Conservation (phyloP, 92 coral and sea anemone species). For the Phenganax marumi region DNA sequence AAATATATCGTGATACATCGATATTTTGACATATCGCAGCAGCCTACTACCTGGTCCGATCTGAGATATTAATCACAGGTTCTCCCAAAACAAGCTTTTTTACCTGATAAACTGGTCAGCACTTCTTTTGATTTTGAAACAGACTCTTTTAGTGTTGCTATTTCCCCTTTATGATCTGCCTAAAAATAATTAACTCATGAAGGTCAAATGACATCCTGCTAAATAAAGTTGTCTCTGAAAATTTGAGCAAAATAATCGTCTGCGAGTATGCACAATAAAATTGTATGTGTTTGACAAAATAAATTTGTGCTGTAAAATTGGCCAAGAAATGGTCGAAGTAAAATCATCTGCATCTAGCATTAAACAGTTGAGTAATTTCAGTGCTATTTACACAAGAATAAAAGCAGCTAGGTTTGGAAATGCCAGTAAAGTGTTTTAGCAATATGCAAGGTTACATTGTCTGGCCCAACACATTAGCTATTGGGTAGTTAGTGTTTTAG, state of each 20-base stretch:
- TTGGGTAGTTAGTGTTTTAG: background rate
- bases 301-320: too few species aligned
- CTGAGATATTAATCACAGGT: background rate
- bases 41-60: background rate
- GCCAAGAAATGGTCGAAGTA: too few species aligned
- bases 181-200: background rate
- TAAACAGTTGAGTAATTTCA: too few species aligned
- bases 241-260: too few species aligned
- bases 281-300: too few species aligned
- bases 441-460: background rate
- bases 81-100: background rate
- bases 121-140: slow-evolving; percentile 17
- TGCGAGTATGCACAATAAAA: too few species aligned
- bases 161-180: slow-evolving; percentile 20
- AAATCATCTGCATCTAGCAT: too few species aligned
- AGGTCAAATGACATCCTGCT: background rate
- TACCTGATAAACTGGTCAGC: slow-evolving; percentile 22
- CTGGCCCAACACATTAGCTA: background rate
- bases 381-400: too few species aligned
- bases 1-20: too few species aligned
- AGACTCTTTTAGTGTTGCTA: slow-evolving; percentile 18
- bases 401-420: background rate
- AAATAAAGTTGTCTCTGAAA: too few species aligned
- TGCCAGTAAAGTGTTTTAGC: background rate
- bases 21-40: background rate